Conservation (phyloP, 1,140 invertebrate genomes). For the Bombyx mori region ASM3026992v2 NC_085124.1:3145501-3146000, state of each 20-base stretch:
- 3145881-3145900: conserved; percentile 97
- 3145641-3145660: conserved; percentile 36
- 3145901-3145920: conserved; percentile 95
- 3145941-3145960: conserved; percentile 97
- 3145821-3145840: conserved; percentile 92
- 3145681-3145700: too few relatives aligned
- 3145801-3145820: conserved; percentile 94
- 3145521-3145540: too few relatives aligned
- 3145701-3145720: too few relatives aligned
- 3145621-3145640: conserved; percentile 45
- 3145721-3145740: not conserved
- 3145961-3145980: conserved; percentile 98
- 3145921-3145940: conserved; percentile 90
- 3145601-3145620: too few relatives aligned
- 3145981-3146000: conserved; percentile 96
- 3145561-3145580: too few relatives aligned
- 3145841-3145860: conserved; percentile 94
- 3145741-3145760: conserved; percentile 14
- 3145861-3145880: conserved; percentile 99
- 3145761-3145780: conserved; percentile 75
- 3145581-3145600: too few relatives aligned
- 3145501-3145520: too few relatives aligned
- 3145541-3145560: too few relatives aligned
- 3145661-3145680: conserved; percentile 13
- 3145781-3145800: conserved; percentile 95